Base-by-base conservation (phyloP, 2,888 invertebrate genomes). In the Trichogramma evanescens region DNA sequence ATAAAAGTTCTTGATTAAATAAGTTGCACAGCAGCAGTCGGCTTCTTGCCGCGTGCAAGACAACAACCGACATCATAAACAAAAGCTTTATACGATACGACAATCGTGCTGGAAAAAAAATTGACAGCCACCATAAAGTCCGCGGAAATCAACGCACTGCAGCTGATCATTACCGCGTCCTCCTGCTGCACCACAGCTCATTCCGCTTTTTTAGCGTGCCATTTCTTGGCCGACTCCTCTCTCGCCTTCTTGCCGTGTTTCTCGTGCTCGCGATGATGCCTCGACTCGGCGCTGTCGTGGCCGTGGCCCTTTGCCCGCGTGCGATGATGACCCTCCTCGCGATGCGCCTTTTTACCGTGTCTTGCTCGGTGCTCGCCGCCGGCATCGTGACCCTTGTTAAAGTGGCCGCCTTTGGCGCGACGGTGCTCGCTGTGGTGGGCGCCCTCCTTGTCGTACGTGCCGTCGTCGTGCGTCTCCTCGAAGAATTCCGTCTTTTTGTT, bases 401-500 rank as follows among this genome's bases (percentile, higher is more conserved):
- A 79, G 62, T 82, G 79, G 0, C 84, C 86, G 3, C 86, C 87
- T 82, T 83, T 82, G 63, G 80, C 72, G 59, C 72, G 72, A 49
- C 80, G 77, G 59, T 83, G 80, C 48, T 86, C 83, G 38, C 82
- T 76, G 65, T 83, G 80, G 71, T 79, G 83, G 0, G 82, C 86
- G 1, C 87, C 87, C 61, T 86, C 83, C 64, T 86, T 86, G 67
- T 86, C 87, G 51, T 82, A 81, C 40, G 85, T 86, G 0, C 81
- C 84, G 3, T 84, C 86, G 65, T 88, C 88, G 42, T 88, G 84
- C 61, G 85, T 85, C 72, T 89, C 89, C 70, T 89, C 89, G 70
- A 86, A 89, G 79, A 89, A 89, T 71, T 88, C 88, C 43, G 87
- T 85, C 63, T 86, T 87, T 72, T 89, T 88, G 70, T 88, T 86